A percentile compares a stretch with the other conserved stretches of the same genome.
Evolutionary conservation across 2,797 vertebrate genomes (phyloP).

Genomic region (Myioborus melanocephalus): DNA sequence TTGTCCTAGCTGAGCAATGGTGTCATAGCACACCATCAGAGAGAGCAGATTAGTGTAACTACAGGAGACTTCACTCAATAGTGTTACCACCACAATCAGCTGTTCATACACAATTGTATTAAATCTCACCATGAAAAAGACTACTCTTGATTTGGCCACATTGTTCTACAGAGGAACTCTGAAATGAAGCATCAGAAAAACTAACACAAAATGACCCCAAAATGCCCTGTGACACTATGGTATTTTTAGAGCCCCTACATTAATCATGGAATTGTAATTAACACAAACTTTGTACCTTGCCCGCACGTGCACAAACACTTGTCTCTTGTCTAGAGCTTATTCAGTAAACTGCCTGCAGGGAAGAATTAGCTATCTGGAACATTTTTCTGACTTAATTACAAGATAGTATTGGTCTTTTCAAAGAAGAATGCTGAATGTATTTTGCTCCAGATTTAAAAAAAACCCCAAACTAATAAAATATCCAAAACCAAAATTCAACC

Average conservation of each 20-base stretch:
- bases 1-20: neutral
- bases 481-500: neutral
- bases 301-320: conserved; percentile 16
- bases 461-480: neutral
- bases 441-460: neutral
- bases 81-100: conserved; percentile 3
- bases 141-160: neutral
- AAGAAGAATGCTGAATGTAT: neutral
- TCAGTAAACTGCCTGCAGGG: conserved; percentile 22
- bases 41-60: conserved; percentile 36
- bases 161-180: neutral
- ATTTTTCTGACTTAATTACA: conserved; percentile 4
- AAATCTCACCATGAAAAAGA: neutral
- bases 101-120: neutral
- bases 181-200: neutral
- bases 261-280: neutral
- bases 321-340: neutral
- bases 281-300: conserved; percentile 29
- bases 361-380: conserved; percentile 16
- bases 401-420: neutral
- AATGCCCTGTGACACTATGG: neutral
- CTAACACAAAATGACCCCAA: neutral
- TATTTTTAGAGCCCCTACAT: neutral
- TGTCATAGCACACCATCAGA: neutral
- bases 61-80: neutral